Evolutionary conservation across 1,140 invertebrate species (phyloP).

Genomic region (Mamestra configurata): DNA sequence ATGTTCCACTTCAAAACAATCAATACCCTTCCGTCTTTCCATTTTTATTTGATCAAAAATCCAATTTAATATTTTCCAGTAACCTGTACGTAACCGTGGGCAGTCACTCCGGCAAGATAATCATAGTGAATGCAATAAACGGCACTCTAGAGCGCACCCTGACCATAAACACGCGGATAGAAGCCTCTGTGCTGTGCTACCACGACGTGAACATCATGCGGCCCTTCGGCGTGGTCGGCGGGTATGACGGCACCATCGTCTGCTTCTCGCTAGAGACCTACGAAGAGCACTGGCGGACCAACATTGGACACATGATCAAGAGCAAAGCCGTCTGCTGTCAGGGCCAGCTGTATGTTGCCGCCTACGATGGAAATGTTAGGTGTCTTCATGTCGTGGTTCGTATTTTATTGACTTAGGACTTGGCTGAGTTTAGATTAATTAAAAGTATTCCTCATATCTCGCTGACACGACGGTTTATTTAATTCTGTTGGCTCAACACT

Average conservation of each 20-base stretch:
- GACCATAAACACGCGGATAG: constrained; percentile 75
- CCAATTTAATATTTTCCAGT: constrained; percentile 62
- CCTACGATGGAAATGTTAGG: constrained; percentile 91
- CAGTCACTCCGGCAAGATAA: constrained; percentile 89
- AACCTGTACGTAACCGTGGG: constrained; percentile 81
- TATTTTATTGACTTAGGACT: too few species aligned
- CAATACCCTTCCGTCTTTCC: too few species aligned
- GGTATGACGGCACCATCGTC: constrained; percentile 91
- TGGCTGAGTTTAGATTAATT: too few species aligned
- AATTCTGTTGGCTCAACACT: too few species aligned
- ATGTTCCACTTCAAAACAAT: too few species aligned
- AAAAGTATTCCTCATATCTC: too few species aligned
- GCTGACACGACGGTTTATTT: too few species aligned
- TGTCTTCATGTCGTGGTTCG: constrained; percentile 89
- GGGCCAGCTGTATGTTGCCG: constrained; percentile 89
- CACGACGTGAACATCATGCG: constrained; percentile 50
- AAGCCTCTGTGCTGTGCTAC: constrained; percentile 78
- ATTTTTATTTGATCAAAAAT: too few species aligned
- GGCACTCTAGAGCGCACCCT: constrained; percentile 77
- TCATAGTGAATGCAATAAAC: constrained; percentile 85
- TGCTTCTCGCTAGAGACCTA: constrained; percentile 89
- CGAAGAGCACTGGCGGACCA: constrained; percentile 89
- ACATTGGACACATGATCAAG: constrained; percentile 90
- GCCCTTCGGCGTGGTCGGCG: constrained; percentile 87
- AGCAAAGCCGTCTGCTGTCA: constrained; percentile 89